Evolutionary conservation across 2,113 vertebrate species (phyloP), one percentile per base, ranked within the genome.

Genomic region (Phasianus colchicus): DNA sequence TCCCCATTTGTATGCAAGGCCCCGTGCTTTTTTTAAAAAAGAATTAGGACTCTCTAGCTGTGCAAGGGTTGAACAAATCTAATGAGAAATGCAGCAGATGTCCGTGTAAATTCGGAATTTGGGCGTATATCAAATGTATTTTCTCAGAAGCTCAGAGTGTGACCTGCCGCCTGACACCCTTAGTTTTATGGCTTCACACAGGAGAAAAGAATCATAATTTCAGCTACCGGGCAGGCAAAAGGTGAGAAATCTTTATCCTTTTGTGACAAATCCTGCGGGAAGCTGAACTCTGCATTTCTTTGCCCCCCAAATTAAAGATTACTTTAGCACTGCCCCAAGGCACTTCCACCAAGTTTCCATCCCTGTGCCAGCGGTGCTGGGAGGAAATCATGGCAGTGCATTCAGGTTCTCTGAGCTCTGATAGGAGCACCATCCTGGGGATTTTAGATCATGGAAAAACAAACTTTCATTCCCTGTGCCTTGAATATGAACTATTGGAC

Each of bases 201-300:
- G 40, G 55, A 50, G 75, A 71, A 50, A 88, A 86, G 8, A 83
- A 92, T 60, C 24, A 25, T 40, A 14, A 83, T 69, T 90, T 83
- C 57, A 86, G 64, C 69, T 88, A 45, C 83, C 45, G 47, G 55
- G 57, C 54, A 86, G 57, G 34, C 3, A 84, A 69, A 83, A 52
- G 58, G 13, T 63, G 83, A 90, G 83, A 55, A 71, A 88, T 69
- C 1, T 29, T 71, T 12, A 65, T 55, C 9, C 29, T n/a, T 6
- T 27, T 20, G 47, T 25, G 47, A 74, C 6, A 77, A 81, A 86
- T 64, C 18, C 29, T 65, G 20, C 9, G 15, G 85, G 50, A 83
- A 77, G 79, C 15, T 4, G 4, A 71, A 85, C 70, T 67, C 36
- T 42, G 50, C 4, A 10, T 64, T 74, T 25, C 38, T 78, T 84